phyloP scores from a whole-genome alignment of 1,140 invertebrate genomes.

The Penaeus japonicus region DNA sequence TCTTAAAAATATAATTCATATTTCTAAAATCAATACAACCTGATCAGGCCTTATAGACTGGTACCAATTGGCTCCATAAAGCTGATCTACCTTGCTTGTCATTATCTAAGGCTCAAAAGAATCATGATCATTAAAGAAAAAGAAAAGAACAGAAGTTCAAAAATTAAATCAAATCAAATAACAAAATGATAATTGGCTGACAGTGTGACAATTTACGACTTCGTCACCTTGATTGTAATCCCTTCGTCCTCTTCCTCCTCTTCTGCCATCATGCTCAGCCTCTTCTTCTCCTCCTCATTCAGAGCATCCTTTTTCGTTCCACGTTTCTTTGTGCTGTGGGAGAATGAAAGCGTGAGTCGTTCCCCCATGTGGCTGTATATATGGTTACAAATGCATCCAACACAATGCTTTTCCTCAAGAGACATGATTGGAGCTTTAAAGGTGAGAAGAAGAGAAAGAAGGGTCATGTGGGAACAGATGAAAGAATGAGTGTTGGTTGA shows the following conservation, averaged over 20 bases:
- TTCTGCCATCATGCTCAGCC: slow-evolving; percentile 52
- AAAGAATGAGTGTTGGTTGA: too few species aligned
- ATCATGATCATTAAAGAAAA: too few species aligned
- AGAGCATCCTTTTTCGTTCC: slow-evolving; percentile 44
- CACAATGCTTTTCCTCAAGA: too few species aligned
- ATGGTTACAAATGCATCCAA: too few species aligned
- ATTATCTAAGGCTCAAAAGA: background rate
- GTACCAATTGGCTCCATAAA: background rate
- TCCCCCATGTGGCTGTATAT: too few species aligned
- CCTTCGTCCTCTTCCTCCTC: slow-evolving; percentile 53
- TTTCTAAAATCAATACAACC: background rate
- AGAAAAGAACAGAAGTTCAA: too few species aligned
- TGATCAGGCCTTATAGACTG: background rate
- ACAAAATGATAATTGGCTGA: slow-evolving; percentile 21
- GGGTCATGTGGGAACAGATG: too few species aligned
- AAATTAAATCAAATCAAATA: too few species aligned
- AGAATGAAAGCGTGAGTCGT: background rate
- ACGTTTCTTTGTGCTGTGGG: slow-evolving; percentile 44
- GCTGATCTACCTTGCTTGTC: slow-evolving; percentile 1
- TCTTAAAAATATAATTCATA: background rate
- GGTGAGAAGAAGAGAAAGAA: too few species aligned
- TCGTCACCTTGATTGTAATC: slow-evolving; percentile 51
- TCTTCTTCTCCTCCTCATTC: slow-evolving; percentile 51
- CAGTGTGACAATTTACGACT: slow-evolving; percentile 49
- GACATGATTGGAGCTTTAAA: too few species aligned